phyloP scores from a whole-genome alignment of 2,113 vertebrate species.

The Mandrillus leucophaeus region DNA sequence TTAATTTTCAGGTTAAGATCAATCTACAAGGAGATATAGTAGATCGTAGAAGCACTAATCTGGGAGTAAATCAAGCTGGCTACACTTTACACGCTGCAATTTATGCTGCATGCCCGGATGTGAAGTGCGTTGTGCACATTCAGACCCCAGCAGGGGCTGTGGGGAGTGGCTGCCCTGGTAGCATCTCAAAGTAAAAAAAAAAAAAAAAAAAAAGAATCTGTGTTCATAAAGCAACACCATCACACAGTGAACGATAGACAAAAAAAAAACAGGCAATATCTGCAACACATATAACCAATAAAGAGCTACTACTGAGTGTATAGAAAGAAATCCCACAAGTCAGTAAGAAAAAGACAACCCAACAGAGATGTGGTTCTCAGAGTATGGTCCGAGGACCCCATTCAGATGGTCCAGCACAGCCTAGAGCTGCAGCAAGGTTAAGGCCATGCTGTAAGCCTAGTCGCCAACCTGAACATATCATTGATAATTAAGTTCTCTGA shows the following conservation, averaged over 20 bases:
- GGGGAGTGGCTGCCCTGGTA: slow-evolving; percentile 81
- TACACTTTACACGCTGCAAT: slow-evolving; percentile 95
- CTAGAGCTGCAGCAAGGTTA: no score
- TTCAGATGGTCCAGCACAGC: no score
- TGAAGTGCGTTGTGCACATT: slow-evolving; percentile 94
- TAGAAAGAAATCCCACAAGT: no score
- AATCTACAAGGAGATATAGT: slow-evolving; percentile 95
- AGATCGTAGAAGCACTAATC: slow-evolving; percentile 95
- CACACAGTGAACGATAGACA: neutral
- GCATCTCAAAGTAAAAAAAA: fast-evolving
- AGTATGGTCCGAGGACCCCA: neutral
- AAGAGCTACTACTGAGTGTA: neutral
- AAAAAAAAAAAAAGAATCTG: neutral
- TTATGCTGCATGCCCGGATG: slow-evolving; percentile 91
- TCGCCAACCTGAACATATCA: no score
- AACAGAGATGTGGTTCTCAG: neutral
- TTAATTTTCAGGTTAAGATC: slow-evolving; percentile 91
- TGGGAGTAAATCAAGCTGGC: slow-evolving; percentile 96
- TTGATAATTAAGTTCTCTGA: no score
- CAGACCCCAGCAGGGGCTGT: slow-evolving; percentile 95
- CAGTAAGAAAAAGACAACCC: neutral
- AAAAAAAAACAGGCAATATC: no score
- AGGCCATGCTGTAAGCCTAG: no score
- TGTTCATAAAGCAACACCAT: neutral
- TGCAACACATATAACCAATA: no score